Evolutionary conservation across 2,113 vertebrate species (phyloP).

Genomic region (Nibea albiflora): DNA sequence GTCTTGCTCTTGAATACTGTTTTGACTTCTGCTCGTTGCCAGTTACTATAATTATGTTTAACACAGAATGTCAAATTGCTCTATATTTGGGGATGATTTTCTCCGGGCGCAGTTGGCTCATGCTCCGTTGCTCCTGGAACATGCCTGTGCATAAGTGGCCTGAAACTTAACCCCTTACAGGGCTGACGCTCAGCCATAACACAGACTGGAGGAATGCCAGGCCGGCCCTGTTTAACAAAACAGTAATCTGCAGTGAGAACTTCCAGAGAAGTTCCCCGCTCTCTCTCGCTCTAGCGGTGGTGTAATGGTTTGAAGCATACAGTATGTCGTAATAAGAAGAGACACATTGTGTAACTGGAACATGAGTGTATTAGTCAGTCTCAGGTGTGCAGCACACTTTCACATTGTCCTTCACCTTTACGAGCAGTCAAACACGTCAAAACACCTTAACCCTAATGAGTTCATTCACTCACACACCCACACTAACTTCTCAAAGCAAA

Average conservation of each 20-base stretch:
- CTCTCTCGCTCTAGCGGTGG: constrained; percentile 5
- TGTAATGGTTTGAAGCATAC: constrained; percentile 26
- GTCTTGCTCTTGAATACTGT: constrained; percentile 37
- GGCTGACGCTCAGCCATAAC: constrained; percentile 76
- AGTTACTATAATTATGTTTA: constrained; percentile 78
- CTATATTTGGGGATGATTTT: constrained; percentile 75
- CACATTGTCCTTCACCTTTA: background rate
- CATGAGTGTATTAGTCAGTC: constrained; percentile 42
- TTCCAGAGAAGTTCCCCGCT: constrained; percentile 53
- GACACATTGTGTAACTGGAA: constrained; percentile 56
- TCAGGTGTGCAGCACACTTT: constrained; percentile 50
- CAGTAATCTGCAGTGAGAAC: constrained; percentile 65
- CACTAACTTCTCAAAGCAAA: constrained; percentile 8
- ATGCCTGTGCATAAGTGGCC: constrained; percentile 73
- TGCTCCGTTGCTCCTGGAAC: constrained; percentile 63
- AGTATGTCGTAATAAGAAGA: constrained; percentile 57
- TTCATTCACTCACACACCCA: background rate
- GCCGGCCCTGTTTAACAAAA: constrained; percentile 66
- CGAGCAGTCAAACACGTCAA: background rate
- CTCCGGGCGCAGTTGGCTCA: constrained; percentile 65
- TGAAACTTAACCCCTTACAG: constrained; percentile 78
- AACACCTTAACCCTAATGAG: constrained; percentile 16
- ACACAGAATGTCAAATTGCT: constrained; percentile 77
- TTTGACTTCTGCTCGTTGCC: constrained; percentile 68
- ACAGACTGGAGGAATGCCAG: constrained; percentile 79